Evolutionary conservation across 1,140 invertebrate species (phyloP).

Genomic region (Planococcus citri): DNA sequence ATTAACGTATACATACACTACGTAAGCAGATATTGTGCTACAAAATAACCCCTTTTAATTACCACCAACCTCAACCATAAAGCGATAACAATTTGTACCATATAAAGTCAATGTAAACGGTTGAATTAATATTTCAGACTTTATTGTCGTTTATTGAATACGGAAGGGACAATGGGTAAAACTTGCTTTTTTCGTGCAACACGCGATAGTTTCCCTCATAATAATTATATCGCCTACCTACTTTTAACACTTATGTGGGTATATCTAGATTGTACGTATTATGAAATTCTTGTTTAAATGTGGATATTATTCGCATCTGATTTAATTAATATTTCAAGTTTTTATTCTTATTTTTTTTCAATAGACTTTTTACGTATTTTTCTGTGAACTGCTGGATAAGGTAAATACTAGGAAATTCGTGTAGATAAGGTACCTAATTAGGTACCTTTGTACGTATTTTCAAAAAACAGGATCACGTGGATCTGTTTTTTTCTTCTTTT

Average conservation of each 20-base stretch:
- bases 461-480: too few species aligned
- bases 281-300: not conserved
- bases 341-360: too few species aligned
- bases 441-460: too few species aligned
- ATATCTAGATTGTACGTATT: too few species aligned
- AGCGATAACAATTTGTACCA: not conserved
- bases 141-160: slow-evolving; percentile 8
- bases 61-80: not conserved
- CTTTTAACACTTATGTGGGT: not conserved
- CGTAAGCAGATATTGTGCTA: too few species aligned
- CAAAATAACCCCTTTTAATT: not conserved
- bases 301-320: not conserved
- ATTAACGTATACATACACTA: not conserved
- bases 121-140: not conserved
- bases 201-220: not conserved
- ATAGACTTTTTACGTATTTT: too few species aligned
- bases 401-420: too few species aligned
- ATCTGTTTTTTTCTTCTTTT: too few species aligned
- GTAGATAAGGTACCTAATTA: too few species aligned
- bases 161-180: not conserved
- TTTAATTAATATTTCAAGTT: too few species aligned
- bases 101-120: not conserved
- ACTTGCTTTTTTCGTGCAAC: not conserved
- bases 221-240: not conserved
- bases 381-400: too few species aligned